Conservation (phyloP, 2,888 invertebrate genomes). For the Gymnoscelis rufifasciata region DNA sequence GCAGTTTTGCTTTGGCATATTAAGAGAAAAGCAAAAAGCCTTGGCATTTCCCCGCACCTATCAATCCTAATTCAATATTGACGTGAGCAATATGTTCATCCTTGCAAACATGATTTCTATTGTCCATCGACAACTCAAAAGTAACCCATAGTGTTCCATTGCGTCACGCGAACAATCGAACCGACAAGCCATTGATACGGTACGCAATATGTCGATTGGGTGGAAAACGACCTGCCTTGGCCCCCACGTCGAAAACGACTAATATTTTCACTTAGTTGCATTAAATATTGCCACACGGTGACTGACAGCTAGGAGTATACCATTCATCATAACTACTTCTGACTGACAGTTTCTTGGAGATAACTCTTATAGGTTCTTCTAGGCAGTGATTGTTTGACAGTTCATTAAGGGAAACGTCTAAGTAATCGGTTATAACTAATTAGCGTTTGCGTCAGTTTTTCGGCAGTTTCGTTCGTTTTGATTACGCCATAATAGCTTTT, state of each 20-base stretch:
- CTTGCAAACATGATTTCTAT: conserved; percentile 31
- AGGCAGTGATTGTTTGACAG: background rate
- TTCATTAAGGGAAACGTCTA: conserved; percentile 10
- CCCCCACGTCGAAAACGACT: conserved; percentile 23
- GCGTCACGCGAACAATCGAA: conserved; percentile 32
- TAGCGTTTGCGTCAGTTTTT: too few relatives aligned
- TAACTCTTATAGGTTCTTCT: background rate
- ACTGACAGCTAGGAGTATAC: conserved; percentile 12
- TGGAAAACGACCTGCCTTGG: conserved; percentile 33
- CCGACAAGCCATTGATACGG: conserved; percentile 35
- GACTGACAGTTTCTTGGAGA: conserved; percentile 3
- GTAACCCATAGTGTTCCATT: conserved; percentile 20
- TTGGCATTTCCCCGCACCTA: background rate
- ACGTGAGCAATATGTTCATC: conserved; percentile 18
- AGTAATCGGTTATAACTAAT: background rate
- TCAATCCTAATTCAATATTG: conserved; percentile 4
- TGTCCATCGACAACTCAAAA: conserved; percentile 23
- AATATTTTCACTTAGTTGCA: conserved; percentile 30
- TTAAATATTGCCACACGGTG: conserved; percentile 24
- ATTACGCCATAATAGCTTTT: too few relatives aligned
- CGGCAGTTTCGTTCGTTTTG: too few relatives aligned
- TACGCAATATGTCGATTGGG: conserved; percentile 18
- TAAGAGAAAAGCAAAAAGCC: background rate
- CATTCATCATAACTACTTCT: conserved; percentile 21
- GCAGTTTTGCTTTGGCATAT: too few relatives aligned